Evolutionary conservation across 2,113 vertebrate genomes (phyloP).

Genomic region (Cygnus atratus): DNA sequence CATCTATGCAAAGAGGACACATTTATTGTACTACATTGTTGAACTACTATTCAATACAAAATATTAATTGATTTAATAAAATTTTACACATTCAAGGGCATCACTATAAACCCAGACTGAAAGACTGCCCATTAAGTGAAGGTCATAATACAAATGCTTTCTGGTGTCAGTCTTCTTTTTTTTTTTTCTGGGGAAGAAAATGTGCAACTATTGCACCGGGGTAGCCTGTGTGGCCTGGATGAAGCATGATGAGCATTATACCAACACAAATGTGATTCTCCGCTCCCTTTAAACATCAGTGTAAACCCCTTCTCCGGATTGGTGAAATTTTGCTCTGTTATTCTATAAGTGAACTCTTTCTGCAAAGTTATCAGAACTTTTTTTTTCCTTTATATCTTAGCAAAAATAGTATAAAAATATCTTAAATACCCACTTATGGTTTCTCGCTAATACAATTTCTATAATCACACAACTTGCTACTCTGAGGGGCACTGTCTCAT

Average conservation of each 20-base stretch:
- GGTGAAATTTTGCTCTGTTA: background rate
- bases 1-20: background rate
- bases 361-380: background rate
- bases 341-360: background rate
- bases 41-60: background rate
- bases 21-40: background rate
- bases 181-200: background rate
- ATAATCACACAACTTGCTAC: background rate
- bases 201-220: background rate
- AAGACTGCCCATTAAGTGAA: background rate
- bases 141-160: background rate
- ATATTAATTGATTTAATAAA: background rate
- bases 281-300: background rate
- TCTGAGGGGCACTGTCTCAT: background rate
- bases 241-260: background rate
- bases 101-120: background rate
- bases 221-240: background rate
- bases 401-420: background rate
- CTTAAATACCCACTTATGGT: background rate
- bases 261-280: background rate
- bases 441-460: background rate
- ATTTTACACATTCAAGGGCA: background rate
- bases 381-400: background rate
- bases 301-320: background rate
- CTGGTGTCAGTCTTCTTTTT: background rate